Evolutionary conservation across 1,140 invertebrate genomes (phyloP).

Genomic region (Littorina saxatilis): DNA sequence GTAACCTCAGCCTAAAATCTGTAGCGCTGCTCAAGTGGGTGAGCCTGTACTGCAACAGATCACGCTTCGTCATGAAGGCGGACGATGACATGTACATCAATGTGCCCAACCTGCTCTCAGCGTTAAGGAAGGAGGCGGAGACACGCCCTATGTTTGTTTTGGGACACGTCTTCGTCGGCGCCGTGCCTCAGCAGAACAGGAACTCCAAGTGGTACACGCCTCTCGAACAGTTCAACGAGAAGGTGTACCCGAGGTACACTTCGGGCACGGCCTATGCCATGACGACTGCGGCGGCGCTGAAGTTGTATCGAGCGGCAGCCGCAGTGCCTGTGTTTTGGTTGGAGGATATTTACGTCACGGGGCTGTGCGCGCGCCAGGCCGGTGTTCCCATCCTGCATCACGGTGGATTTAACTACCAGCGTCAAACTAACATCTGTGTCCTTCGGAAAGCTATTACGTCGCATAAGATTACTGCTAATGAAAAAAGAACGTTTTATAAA

Average conservation of each 20-base stretch:
- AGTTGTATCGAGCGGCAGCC: constrained; percentile 65
- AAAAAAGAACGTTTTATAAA: constrained; percentile 52
- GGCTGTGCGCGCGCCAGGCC: constrained; percentile 56
- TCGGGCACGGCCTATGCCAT: constrained; percentile 74
- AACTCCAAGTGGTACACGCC: constrained; percentile 75
- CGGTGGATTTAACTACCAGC: constrained; percentile 43
- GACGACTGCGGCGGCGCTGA: constrained; percentile 56
- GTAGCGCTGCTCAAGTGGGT: constrained; percentile 89
- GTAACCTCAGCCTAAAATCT: constrained; percentile 92
- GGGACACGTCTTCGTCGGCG: constrained; percentile 50
- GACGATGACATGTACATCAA: constrained; percentile 75
- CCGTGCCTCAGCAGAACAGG: constrained; percentile 59
- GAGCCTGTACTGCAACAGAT: constrained; percentile 80
- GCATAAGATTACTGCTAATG: constrained; percentile 48
- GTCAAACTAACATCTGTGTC: constrained; percentile 47
- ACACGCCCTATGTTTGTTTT: constrained; percentile 44
- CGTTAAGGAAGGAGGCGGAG: background rate
- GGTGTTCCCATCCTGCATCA: constrained; percentile 44
- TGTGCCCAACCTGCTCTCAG: constrained; percentile 50
- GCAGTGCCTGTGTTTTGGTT: constrained; percentile 64
- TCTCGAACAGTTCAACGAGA: constrained; percentile 65
- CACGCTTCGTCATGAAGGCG: constrained; percentile 77
- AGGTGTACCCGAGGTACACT: constrained; percentile 69
- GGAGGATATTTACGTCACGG: constrained; percentile 76
- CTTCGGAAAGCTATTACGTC: constrained; percentile 51